Conservation (phyloP, 2,888 invertebrate genomes). For the Andrena bicolor region DNA sequence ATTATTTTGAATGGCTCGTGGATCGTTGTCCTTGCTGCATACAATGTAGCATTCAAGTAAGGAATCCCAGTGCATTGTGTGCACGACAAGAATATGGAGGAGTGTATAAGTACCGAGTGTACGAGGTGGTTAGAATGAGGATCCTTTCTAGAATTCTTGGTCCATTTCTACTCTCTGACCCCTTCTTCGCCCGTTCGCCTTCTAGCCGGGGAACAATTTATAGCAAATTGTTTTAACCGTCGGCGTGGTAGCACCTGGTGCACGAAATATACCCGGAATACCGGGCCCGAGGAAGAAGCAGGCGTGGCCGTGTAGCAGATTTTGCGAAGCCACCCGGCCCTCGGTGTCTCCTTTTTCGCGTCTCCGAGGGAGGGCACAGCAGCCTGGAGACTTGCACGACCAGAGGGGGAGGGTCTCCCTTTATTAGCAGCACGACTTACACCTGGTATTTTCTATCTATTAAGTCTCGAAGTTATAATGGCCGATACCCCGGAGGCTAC, state of each 20-base stretch:
- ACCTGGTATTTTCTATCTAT: constrained; percentile 56
- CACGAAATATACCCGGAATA: constrained; percentile 75
- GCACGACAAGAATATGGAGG: not conserved
- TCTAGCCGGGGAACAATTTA: constrained; percentile 76
- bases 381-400: not conserved
- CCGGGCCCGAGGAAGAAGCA: constrained; percentile 51
- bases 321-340: constrained; percentile 42
- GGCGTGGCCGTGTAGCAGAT: constrained; percentile 58
- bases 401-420: constrained; percentile 19
- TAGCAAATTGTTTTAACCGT: constrained; percentile 83
- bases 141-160: constrained; percentile 55
- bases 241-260: constrained; percentile 80
- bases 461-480: constrained; percentile 34
- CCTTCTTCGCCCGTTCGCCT: constrained; percentile 44
- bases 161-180: constrained; percentile 51
- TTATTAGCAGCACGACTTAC: constrained; percentile 55
- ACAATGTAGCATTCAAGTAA: not conserved
- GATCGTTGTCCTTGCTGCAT: constrained; percentile 12
- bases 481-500: constrained; percentile 33
- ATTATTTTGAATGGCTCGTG: constrained; percentile 37
- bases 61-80: not conserved
- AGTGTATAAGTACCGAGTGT: not conserved
- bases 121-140: not conserved
- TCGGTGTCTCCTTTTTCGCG: constrained; percentile 39
- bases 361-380: not conserved